Base-by-base conservation (phyloP, 1,140 invertebrate genomes). In the Mizuhopecten yessoensis region DNA sequence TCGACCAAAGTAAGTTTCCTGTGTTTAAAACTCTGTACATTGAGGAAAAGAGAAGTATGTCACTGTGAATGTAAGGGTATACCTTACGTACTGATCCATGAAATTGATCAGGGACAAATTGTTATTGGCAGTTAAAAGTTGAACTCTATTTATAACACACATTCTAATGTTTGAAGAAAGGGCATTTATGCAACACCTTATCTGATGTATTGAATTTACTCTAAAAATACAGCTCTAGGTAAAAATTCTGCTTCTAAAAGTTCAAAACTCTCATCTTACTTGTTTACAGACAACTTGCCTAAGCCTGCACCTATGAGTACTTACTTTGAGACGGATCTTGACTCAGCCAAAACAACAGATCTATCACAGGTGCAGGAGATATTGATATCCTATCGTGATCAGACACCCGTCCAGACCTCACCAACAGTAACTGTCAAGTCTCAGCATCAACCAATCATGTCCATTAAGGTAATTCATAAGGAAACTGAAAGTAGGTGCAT, bases 301-400 rank as follows among this genome's bases (percentile, higher is more conserved):
- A 89, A 45, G 33, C 87, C 36, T 20, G 94, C 95, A 88, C 91
- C 97, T 49, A 93, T 94, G 13, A 95, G 92, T 57, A 97, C 97
- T 17, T 99, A 98, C 98, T 97, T 98, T n/a, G 98, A 99, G 96
- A 99, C 98, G 0, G 98, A 99, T 96, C 95, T 99, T 39, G 98
- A 99, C 95, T 98, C 98, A 0, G 98, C 98, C 90, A 97, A 97
- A 89, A 98, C 97, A 0, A 93, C 95, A 88, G 96, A 97, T 90
- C 90, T 96, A 20, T 91, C 93, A 23, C 91, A 92, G 33, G 91
- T 93, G 33, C 91, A 93, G 23, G 92, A 88, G 42, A 88, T 92
- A 39, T 89, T 93, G 2, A 88, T 91, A 33, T 86, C 89, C 42
- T 92, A 89, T 23, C 90, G 88, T 33, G 86, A 90, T 15, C 33